These are phyloP conservation scores for Anolis apletophallus DNA, from an alignment of 2,797 vertebrate species.

Conservation along the genomic window DNA sequence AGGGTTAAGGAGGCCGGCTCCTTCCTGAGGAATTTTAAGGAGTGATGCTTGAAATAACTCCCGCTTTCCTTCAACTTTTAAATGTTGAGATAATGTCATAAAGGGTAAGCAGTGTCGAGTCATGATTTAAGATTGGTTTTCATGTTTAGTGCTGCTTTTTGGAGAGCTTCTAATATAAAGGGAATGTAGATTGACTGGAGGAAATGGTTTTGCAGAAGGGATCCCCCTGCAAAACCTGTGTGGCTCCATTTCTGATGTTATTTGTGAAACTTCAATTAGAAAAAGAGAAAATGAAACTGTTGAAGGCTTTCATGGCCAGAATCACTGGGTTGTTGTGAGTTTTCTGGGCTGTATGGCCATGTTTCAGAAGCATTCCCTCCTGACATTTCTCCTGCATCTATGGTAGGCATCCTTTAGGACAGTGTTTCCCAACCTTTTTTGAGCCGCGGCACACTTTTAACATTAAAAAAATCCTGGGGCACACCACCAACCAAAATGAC, in stretches of 20 bases:
- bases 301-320: too few species aligned
- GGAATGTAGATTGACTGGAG: not conserved
- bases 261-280: not conserved
- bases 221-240: not conserved
- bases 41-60: not conserved
- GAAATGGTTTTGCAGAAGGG: not conserved
- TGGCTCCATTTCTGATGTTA: not conserved
- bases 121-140: not conserved
- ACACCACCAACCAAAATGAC: too few species aligned
- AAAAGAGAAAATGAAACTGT: not conserved
- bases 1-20: too few species aligned
- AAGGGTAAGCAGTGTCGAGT: not conserved
- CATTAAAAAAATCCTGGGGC: too few species aligned
- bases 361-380: too few species aligned
- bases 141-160: not conserved
- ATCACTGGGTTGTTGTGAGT: too few species aligned
- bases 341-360: too few species aligned
- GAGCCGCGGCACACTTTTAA: too few species aligned
- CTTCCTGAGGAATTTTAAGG: constrained; percentile 8
- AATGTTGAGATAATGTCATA: not conserved
- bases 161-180: not conserved
- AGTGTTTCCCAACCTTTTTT: too few species aligned
- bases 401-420: too few species aligned
- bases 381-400: too few species aligned
- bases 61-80: not conserved